Conservation (phyloP, 1,140 invertebrate genomes). For the Bathynomus jamesi region DNA sequence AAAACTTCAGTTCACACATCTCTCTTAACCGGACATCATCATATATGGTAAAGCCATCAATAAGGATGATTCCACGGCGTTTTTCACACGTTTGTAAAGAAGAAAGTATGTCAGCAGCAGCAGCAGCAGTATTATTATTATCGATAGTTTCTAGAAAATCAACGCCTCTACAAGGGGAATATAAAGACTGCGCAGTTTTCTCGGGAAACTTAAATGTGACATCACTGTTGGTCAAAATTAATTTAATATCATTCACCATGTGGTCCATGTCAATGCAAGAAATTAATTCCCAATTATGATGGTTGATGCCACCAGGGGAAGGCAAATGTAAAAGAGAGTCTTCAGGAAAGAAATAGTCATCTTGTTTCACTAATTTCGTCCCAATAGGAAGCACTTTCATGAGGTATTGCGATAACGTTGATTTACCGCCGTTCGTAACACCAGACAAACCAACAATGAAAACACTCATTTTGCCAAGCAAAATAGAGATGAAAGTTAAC, state of each 20-base stretch:
- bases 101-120: not conserved
- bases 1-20: constrained; percentile 63
- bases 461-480: too few relatives aligned
- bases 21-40: constrained; percentile 56
- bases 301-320: constrained; percentile 50
- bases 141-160: not conserved
- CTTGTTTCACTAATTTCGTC: constrained; percentile 57
- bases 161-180: not conserved
- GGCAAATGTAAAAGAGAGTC: constrained; percentile 60
- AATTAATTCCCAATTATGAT: constrained; percentile 69
- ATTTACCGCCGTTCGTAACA: constrained; percentile 71
- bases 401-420: constrained; percentile 53
- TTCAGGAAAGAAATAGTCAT: constrained; percentile 63
- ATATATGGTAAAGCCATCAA: constrained; percentile 69
- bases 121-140: not conserved
- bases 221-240: constrained; percentile 11
- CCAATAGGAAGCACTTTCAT: constrained; percentile 47
- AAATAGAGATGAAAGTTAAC: too few relatives aligned
- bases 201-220: not conserved
- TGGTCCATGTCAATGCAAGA: constrained; percentile 63
- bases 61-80: constrained; percentile 49
- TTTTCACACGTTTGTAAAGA: not conserved
- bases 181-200: not conserved
- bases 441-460: constrained; percentile 50
- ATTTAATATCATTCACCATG: constrained; percentile 54